Percentiles rank a stretch among this genome's conserved stretches.
Conservation (phyloP, 2,113 vertebrate genomes). For the Henicopernis longicauda region DNA sequence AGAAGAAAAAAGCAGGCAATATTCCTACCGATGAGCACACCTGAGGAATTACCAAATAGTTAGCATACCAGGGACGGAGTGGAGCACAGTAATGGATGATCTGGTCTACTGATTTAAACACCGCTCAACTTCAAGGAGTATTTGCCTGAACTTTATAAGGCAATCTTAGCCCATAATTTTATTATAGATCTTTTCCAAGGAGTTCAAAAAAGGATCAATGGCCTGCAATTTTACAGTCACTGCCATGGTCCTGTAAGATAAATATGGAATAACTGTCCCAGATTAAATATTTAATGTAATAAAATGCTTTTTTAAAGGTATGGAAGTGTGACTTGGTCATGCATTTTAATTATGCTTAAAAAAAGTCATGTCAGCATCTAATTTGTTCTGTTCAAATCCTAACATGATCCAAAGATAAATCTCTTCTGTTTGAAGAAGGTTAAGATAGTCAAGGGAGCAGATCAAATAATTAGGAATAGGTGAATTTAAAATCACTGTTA, state of each 20-base stretch:
- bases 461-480: not conserved
- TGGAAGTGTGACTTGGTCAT: not conserved
- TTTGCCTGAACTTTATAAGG: not conserved
- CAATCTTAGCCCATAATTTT: not conserved
- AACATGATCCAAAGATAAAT: not conserved
- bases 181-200: not conserved
- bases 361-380: not conserved
- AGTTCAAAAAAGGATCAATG: not conserved
- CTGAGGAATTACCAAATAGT: fast-evolving
- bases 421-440: constrained; percentile 9
- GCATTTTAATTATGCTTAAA: not conserved
- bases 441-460: not conserved
- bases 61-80: fast-evolving
- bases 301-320: constrained; percentile 3
- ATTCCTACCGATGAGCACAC: not conserved
- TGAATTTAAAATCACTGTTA: constrained; percentile 25
- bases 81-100: not conserved
- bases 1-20: not conserved
- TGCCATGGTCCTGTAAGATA: not conserved
- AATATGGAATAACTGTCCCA: not conserved
- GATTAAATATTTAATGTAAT: constrained; percentile 21
- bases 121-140: not conserved
- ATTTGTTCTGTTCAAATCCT: constrained; percentile 8
- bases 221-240: not conserved
- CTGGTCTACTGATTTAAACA: not conserved